These are phyloP conservation scores for Gavia stellata DNA, from an alignment of 2,113 vertebrate species.

Conservation along the genomic window DNA sequence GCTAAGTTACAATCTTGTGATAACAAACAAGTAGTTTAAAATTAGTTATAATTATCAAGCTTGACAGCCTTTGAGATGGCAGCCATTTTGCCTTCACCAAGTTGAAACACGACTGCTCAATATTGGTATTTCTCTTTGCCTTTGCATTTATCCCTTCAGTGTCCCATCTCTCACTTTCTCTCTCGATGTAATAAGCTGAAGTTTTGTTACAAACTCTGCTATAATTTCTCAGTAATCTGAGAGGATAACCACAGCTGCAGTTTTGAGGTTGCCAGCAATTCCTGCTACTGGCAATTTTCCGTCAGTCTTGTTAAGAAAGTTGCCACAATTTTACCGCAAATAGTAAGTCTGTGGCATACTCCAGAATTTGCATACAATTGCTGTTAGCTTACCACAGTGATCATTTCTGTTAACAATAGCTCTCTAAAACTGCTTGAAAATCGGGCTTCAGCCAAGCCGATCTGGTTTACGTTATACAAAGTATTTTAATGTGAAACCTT, in stretches of 20 bases:
- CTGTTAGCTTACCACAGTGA: constrained; percentile 31
- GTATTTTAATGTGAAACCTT: constrained; percentile 46
- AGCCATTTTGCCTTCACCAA: neutral
- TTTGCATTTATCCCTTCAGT: neutral
- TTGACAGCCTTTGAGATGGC: neutral
- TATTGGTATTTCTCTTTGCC: neutral
- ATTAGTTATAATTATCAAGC: neutral
- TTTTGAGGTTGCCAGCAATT: constrained; percentile 68
- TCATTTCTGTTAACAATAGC: constrained; percentile 61
- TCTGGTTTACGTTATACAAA: constrained; percentile 45
- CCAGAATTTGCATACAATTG: constrained; percentile 71
- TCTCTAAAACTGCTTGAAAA: constrained; percentile 22
- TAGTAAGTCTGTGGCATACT: constrained; percentile 58
- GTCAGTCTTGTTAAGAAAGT: constrained; percentile 54
- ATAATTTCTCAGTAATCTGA: constrained; percentile 68
- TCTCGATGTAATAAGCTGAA: constrained; percentile 33
- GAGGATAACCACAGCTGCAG: constrained; percentile 66
- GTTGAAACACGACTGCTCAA: neutral
- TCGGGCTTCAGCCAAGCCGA: neutral
- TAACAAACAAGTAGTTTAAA: neutral
- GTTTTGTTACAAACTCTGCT: constrained; percentile 54
- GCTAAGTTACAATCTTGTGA: neutral
- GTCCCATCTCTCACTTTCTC: constrained; percentile 19
- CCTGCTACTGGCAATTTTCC: constrained; percentile 69
- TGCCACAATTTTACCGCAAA: constrained; percentile 70